phyloP scores from a whole-genome alignment of 2,113 vertebrate genomes.

The Myrmecobius fasciatus region DNA sequence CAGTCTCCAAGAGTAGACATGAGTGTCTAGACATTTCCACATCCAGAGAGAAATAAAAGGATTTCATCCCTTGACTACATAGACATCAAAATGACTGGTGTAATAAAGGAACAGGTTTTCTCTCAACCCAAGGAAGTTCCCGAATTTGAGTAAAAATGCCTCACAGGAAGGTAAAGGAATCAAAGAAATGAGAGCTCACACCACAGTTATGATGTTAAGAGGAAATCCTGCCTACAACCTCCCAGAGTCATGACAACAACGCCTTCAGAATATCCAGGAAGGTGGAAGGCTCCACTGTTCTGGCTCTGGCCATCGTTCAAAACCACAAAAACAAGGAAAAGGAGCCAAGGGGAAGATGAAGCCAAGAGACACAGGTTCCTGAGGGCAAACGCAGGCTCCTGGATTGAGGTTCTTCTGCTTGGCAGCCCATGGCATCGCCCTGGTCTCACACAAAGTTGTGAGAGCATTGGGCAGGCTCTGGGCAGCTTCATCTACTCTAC shows the following conservation, averaged over 20 bases:
- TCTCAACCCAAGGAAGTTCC: constrained; percentile 28
- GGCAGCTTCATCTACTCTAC: not conserved
- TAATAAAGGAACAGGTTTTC: not conserved
- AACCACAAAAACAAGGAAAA: constrained; percentile 72
- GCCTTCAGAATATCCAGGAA: constrained; percentile 59
- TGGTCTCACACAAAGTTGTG: not conserved
- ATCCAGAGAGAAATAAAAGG: not conserved
- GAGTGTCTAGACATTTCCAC: constrained; percentile 35
- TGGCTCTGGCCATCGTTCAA: constrained; percentile 69
- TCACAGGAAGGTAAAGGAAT: constrained; percentile 47
- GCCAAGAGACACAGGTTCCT: constrained; percentile 53
- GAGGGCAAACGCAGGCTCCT: constrained; percentile 3
- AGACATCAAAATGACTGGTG: not conserved
- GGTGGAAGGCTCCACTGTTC: constrained; percentile 54
- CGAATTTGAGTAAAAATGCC: constrained; percentile 50
- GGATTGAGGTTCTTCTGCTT: constrained; percentile 28
- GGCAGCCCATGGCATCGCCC: not conserved
- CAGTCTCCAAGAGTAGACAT: constrained; percentile 69
- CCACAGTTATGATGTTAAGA: not conserved
- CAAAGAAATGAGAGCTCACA: constrained; percentile 46
- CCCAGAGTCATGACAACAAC: constrained; percentile 53
- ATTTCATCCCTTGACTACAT: constrained; percentile 21
- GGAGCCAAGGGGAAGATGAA: constrained; percentile 60
- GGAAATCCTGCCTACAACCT: constrained; percentile 67
- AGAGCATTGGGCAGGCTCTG: not conserved